Evolutionary conservation across 2,797 vertebrate genomes (phyloP), one percentile per base, ranked within the genome.

Genomic region (Apogon hyalosoma): DNA sequence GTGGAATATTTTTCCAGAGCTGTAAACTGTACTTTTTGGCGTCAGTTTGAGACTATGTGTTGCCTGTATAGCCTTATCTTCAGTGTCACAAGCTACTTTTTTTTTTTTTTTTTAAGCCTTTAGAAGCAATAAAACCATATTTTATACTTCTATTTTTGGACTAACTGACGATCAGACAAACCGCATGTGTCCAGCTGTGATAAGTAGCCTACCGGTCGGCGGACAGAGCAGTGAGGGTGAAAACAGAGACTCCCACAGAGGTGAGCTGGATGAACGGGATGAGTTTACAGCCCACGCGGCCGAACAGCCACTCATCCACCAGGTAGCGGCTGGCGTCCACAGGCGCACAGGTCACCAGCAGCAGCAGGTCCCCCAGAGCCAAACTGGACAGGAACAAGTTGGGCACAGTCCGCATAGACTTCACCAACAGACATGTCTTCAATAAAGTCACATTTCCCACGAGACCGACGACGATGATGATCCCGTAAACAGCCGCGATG

Each of bases 191-290:
- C 24, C 24, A 3, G 5, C 24, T 28, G 24, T 6, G 4, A 97
- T 96, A 69, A 97, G 97, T 80, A 95, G 97, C 62, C 86, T 95
- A 99, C 98, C 98, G 97, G 94, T 99, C 98, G 41, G 97, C 98
- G 0, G 97, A 97, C 62, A 99, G 94, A 21, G 97, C 97, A 0
- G 96, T 98, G 67, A 99, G 96, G 0, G 98, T 99, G 79, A 99
- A 99, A 73, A 99, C 97, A 11, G 98, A 99, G 66, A 99, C 97
- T 46, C 98, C 97, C 1, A 99, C 97, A 0, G 98, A 98, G 18
- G 97, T 98, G 43, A 99, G 95, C 88, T 99, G 98, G 55, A 99
- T 96, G 87, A 98, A 98, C 46, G 97, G 95, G 68, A 99, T 97
- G 75, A 98, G 93, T 89, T 99, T 99, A 88, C 98, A 99, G 45